Conservation (phyloP, 1,140 invertebrate species). For the Aleiodes sp. region DNA sequence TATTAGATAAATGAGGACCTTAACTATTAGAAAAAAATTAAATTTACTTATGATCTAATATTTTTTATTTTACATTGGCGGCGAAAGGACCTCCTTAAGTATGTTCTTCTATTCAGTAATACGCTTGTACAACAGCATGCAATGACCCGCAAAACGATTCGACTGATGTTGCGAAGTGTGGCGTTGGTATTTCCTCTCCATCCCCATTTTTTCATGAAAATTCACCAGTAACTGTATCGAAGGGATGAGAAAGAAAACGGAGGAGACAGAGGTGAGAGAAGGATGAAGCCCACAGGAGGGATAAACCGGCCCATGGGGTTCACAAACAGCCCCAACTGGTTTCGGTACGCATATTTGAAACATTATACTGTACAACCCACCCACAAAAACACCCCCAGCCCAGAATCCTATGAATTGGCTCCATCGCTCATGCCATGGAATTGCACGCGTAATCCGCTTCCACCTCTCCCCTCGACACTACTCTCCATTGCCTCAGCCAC, state of each 20-base stretch:
- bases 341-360: conserved; percentile 33
- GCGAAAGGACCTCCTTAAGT: too few relatives aligned
- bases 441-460: conserved; percentile 8
- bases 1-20: too few relatives aligned
- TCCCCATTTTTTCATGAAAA: background rate
- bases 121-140: too few relatives aligned
- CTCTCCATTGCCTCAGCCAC: background rate
- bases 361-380: conserved; percentile 23
- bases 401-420: conserved; percentile 16
- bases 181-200: too few relatives aligned
- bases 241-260: background rate
- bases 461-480: too few relatives aligned
- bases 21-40: too few relatives aligned
- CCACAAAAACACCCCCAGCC: conserved; percentile 11
- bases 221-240: background rate
- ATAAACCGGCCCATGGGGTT: conserved; percentile 30
- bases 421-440: conserved; percentile 28
- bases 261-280: background rate
- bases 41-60: too few relatives aligned
- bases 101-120: too few relatives aligned
- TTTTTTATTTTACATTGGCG: too few relatives aligned
- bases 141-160: too few relatives aligned
- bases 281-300: conserved; percentile 11
- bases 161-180: too few relatives aligned
- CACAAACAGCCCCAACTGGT: conserved; percentile 22